phyloP scores from a whole-genome alignment of 2,797 vertebrate genomes.

The Ptychobarbus kaznakovi region DNA sequence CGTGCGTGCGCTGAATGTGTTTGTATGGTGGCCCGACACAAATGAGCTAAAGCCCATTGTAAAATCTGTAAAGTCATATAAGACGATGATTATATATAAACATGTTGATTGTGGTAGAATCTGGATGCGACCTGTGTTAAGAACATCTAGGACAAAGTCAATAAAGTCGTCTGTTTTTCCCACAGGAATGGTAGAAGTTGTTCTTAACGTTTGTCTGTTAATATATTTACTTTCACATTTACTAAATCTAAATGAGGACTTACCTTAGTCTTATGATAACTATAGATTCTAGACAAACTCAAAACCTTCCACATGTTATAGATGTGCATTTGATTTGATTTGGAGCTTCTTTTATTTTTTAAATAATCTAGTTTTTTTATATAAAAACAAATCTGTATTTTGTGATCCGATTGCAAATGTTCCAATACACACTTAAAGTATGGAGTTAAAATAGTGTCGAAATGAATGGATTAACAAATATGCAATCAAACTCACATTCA shows the following conservation, averaged over 20 bases:
- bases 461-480: not conserved
- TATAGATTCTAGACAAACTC: too few relatives aligned
- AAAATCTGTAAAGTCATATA: conserved; percentile 67
- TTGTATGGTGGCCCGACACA: conserved; percentile 52
- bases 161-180: conserved; percentile 68
- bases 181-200: conserved; percentile 47
- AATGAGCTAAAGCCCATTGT: conserved; percentile 65
- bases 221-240: not conserved
- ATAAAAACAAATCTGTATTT: not conserved
- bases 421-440: not conserved
- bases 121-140: conserved; percentile 68
- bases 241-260: not conserved
- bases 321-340: too few relatives aligned
- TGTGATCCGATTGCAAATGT: not conserved
- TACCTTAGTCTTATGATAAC: too few relatives aligned
- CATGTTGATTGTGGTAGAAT: conserved; percentile 69
- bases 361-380: not conserved
- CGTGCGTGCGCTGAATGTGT: conserved; percentile 28
- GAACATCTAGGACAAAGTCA: conserved; percentile 74
- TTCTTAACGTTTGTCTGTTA: conserved; percentile 12
- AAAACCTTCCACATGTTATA: too few relatives aligned
- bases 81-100: conserved; percentile 63
- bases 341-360: too few relatives aligned
- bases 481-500: not conserved
- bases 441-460: not conserved